Base-by-base conservation (phyloP, 2,888 invertebrate genomes). In the Microdon myrmicae region DNA sequence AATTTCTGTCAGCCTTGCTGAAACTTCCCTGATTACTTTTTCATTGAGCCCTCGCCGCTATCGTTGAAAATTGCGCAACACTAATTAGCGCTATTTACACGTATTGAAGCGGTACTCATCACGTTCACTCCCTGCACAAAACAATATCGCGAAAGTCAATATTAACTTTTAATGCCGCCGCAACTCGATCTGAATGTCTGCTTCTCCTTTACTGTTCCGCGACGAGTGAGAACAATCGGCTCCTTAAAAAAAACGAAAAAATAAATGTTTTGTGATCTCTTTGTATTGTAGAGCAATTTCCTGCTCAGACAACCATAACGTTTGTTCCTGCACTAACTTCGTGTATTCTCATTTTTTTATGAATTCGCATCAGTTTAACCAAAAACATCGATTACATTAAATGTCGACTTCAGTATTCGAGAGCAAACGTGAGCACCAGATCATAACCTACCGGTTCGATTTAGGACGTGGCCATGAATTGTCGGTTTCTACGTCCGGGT, bases 21-120 rank as follows among this genome's bases (percentile, higher is more conserved):
- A 49, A 38, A 38, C 23, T 55, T 39, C 19, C 25, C 41, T 56
- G 41, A 45, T 61, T 61, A 39, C n/a, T n/a, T n/a, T n/a, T n/a
- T 38, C 48, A 12, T 29, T 10, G 8, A 23, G 54, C 45, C 17
- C 22, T 13, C 37, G 34, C n/a, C 35, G 20, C 9, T 17, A 16
- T 26, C 32, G 34, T 38, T 56, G 45, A 41, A 43, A 29, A 53
- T 58, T 58, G 64, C 58, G 51, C 47, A 58, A 64, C 28, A 47
- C 43, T 43, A 64, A 64, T 64, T 64, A 58, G 64, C 51, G 37
- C 58, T 43, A 43, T 64, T 64, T 47, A 38, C 64, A 55, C 51
- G 19, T 23, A 43, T 41, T 49, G 23, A n/a, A 49, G 26, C 2
- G 38, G n/a, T n/a, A n/a, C n/a, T n/a, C n/a, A n/a, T n/a, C n/a